Evolutionary conservation across 2,797 vertebrate genomes (phyloP).

Genomic region (Semotilus atromaculatus): DNA sequence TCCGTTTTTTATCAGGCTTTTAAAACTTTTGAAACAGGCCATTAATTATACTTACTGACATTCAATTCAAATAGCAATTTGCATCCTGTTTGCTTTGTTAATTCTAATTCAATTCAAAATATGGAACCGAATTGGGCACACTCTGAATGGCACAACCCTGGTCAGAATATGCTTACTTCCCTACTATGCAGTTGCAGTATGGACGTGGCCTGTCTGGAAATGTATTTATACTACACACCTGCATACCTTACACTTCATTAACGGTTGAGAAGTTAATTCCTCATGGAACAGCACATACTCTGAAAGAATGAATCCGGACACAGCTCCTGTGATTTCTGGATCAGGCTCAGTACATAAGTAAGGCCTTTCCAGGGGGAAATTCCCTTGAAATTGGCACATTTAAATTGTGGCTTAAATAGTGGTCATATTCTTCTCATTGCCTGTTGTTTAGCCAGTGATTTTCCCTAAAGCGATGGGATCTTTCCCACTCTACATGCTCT

Average conservation of each 20-base stretch:
- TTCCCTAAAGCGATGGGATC: conserved; percentile 20
- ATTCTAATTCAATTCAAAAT: neutral
- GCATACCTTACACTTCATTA: conserved; percentile 21
- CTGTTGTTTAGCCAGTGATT: conserved; percentile 34
- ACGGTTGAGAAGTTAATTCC: conserved; percentile 2
- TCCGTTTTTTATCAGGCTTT: neutral
- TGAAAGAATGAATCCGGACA: neutral
- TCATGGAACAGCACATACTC: conserved; percentile 4
- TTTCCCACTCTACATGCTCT: neutral
- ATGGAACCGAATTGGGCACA: neutral
- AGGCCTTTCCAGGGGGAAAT: conserved; percentile 33
- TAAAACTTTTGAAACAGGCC: neutral
- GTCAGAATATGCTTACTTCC: neutral
- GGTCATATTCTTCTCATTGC: conserved; percentile 36
- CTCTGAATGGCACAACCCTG: neutral
- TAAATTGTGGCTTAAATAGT: conserved; percentile 44
- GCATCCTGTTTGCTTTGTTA: neutral
- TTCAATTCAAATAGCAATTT: neutral
- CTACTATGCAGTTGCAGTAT: neutral
- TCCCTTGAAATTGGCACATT: conserved; percentile 50
- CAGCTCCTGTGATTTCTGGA: conserved; percentile 42
- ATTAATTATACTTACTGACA: neutral
- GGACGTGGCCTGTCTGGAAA: conserved; percentile 9
- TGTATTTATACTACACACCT: conserved; percentile 19
- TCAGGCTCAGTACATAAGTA: conserved; percentile 24